Conservation (phyloP, 2,113 vertebrate genomes). For the Sebastes schlegelii region DNA sequence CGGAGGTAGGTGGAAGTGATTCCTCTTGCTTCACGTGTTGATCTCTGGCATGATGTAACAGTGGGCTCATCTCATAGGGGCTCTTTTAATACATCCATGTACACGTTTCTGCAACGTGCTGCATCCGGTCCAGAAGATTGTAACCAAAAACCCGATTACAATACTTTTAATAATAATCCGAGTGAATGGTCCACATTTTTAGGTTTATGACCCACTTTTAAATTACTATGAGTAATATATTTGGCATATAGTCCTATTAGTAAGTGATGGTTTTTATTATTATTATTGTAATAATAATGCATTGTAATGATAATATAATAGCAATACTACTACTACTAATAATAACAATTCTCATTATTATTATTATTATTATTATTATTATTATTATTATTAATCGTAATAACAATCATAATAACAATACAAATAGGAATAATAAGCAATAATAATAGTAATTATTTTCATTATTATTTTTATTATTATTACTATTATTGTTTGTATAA, state of each 20-base stretch:
- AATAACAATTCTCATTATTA: too few species aligned
- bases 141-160: neutral
- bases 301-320: neutral
- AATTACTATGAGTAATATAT: neutral
- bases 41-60: conserved; percentile 41
- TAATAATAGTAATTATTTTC: too few species aligned
- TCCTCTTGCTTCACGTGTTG: neutral
- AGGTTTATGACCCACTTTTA: neutral
- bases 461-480: too few species aligned
- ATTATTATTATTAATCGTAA: too few species aligned
- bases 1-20: neutral
- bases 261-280: neutral
- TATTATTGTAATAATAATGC: neutral
- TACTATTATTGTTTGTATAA: too few species aligned
- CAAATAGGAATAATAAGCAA: too few species aligned
- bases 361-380: too few species aligned
- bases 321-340: neutral
- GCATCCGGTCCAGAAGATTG: neutral
- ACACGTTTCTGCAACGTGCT: conserved; percentile 47
- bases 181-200: neutral
- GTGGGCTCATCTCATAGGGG: neutral
- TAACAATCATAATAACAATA: too few species aligned
- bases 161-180: neutral
- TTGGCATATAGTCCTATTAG: neutral
- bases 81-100: neutral